A percentile compares a stretch with the other conserved stretches of the same genome.
Conservation (phyloP, 2,797 vertebrate genomes). For the Dendrocincla tyrannina region DNA sequence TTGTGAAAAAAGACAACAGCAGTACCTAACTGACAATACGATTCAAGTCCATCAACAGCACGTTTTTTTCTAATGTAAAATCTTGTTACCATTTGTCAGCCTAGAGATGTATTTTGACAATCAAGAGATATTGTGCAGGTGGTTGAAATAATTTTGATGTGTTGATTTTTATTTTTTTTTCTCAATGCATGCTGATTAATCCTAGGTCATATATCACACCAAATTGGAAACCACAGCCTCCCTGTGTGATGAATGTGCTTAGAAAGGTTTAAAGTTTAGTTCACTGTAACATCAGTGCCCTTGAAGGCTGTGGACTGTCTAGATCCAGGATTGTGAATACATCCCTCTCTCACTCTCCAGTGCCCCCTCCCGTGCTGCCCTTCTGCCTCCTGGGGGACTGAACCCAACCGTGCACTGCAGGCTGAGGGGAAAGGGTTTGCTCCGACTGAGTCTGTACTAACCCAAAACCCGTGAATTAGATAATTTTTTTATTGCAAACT, state of each 20-base stretch:
- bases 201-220: not conserved
- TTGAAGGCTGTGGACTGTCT: not conserved
- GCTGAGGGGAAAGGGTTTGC: not conserved
- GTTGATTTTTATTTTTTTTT: not conserved
- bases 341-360: not conserved
- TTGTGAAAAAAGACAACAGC: not conserved
- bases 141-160: conserved; percentile 22
- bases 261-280: conserved; percentile 11
- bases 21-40: rapidly evolving
- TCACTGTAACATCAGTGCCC: not conserved
- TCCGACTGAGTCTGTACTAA: not conserved
- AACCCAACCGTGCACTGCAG: rapidly evolving
- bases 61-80: not conserved
- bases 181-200: conserved; percentile 17
- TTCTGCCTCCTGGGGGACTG: not conserved
- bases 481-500: not conserved
- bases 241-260: not conserved
- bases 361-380: not conserved
- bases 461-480: not conserved
- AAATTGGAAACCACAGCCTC: conserved; percentile 2
- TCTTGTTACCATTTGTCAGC: conserved; percentile 4
- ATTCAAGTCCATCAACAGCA: not conserved
- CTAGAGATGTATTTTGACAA: not conserved
- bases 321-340: not conserved
- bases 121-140: not conserved